Percentiles rank a stretch among this genome's conserved stretches.
Conservation (phyloP, 1,140 invertebrate species). For the Protaetia brevitarsis region DNA sequence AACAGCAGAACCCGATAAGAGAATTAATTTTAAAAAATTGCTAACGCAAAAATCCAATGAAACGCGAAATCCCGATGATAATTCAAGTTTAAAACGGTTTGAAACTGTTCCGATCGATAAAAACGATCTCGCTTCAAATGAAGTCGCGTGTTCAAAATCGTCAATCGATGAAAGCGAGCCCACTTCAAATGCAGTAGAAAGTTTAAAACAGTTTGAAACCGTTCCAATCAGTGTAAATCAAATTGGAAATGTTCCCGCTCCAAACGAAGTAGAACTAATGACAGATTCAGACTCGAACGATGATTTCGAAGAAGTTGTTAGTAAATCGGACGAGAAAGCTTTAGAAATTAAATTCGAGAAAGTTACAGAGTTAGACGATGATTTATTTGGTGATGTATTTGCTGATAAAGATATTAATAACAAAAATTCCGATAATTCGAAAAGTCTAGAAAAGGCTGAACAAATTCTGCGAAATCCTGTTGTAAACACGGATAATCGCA, state of each 20-base stretch:
- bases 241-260: background rate
- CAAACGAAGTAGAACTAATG: constrained; percentile 31
- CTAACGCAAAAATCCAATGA: background rate
- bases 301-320: constrained; percentile 56
- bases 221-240: background rate
- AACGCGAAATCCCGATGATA: background rate
- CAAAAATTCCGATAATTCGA: background rate
- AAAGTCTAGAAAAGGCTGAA: too few species aligned
- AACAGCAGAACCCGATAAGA: background rate
- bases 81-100: background rate
- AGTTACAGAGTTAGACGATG: constrained; percentile 53
- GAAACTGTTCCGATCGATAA: background rate
- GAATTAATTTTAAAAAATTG: constrained; percentile 17
- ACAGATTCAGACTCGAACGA: constrained; percentile 43
- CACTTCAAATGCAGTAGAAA: too few species aligned
- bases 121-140: background rate
- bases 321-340: constrained; percentile 25
- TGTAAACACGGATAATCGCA: background rate
- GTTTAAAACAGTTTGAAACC: background rate
- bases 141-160: constrained; percentile 23
- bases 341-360: constrained; percentile 48
- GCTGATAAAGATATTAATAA: background rate
- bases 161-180: too few species aligned
- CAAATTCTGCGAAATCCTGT: too few species aligned
- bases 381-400: constrained; percentile 65